phyloP scores from a whole-genome alignment of 2,113 vertebrate species.

The Phylloscopus trochiloides region DNA sequence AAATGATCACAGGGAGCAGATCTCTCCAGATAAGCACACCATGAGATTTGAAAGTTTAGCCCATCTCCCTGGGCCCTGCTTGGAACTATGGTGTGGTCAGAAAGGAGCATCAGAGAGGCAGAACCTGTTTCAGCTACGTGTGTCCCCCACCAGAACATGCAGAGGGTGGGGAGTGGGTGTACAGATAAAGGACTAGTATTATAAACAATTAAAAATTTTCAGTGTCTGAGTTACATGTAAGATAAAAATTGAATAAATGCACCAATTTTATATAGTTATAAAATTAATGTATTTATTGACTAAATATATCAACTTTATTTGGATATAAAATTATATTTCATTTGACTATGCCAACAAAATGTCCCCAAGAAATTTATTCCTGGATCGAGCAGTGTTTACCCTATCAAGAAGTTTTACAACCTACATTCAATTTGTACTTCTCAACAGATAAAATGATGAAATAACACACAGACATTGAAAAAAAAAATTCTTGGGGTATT shows the following conservation, averaged over 20 bases:
- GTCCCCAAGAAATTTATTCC: neutral
- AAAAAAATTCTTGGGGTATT: neutral
- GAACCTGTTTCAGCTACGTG: neutral
- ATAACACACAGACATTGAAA: neutral
- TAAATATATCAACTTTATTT: neutral
- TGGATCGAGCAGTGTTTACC: neutral
- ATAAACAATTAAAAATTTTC: neutral
- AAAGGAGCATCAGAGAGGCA: neutral
- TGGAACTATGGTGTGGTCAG: neutral
- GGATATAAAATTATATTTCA: neutral
- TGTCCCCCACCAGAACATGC: fast-evolving
- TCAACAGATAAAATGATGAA: neutral
- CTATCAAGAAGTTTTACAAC: neutral
- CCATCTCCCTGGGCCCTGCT: neutral
- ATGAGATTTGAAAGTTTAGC: neutral
- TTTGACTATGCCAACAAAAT: neutral
- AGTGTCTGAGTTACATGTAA: neutral
- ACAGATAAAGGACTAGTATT: neutral
- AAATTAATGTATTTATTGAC: neutral
- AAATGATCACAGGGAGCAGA: neutral
- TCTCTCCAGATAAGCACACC: neutral
- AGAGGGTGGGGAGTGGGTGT: neutral
- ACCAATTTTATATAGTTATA: neutral
- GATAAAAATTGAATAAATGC: neutral
- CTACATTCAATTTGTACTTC: neutral